Percentiles rank a stretch among this genome's conserved stretches.
phyloP scores from a whole-genome alignment of 2,113 vertebrate species.

The Pygoscelis antarcticus region DNA sequence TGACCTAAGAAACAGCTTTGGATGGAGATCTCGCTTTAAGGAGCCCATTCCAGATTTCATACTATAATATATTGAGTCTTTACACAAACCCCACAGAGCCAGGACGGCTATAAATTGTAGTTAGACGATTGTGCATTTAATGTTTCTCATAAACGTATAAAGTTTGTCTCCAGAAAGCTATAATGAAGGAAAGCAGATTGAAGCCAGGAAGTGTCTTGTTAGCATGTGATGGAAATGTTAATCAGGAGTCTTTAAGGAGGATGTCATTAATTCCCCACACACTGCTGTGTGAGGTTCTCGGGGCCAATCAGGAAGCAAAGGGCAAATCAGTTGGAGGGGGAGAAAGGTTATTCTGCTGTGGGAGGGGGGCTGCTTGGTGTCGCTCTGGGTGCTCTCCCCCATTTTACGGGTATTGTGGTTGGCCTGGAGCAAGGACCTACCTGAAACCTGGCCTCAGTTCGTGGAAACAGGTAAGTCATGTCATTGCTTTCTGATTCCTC shows the following conservation, averaged over 20 bases:
- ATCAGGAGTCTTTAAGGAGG: conserved; percentile 42
- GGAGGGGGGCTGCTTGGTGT: neutral
- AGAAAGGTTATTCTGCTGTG: neutral
- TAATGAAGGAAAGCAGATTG: conserved; percentile 42
- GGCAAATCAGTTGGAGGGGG: neutral
- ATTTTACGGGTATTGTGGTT: accelerated
- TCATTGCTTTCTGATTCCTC: neutral
- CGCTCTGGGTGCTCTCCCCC: neutral
- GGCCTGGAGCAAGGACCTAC: neutral
- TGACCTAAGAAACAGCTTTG: neutral
- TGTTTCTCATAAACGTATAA: conserved; percentile 5
- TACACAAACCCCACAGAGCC: neutral
- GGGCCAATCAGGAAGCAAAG: conserved; percentile 20
- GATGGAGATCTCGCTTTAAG: neutral
- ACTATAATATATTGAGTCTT: neutral
- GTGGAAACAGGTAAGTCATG: neutral
- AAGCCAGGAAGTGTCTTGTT: conserved; percentile 46
- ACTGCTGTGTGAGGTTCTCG: neutral
- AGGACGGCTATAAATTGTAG: neutral
- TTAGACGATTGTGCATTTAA: neutral
- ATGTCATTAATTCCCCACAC: conserved; percentile 18
- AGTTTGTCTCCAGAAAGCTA: conserved; percentile 56
- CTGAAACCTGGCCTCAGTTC: neutral
- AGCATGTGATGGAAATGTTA: conserved; percentile 52
- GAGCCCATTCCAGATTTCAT: neutral